Base-by-base conservation (phyloP, 2,888 invertebrate species). In the Phyllotreta cruciferae region DNA sequence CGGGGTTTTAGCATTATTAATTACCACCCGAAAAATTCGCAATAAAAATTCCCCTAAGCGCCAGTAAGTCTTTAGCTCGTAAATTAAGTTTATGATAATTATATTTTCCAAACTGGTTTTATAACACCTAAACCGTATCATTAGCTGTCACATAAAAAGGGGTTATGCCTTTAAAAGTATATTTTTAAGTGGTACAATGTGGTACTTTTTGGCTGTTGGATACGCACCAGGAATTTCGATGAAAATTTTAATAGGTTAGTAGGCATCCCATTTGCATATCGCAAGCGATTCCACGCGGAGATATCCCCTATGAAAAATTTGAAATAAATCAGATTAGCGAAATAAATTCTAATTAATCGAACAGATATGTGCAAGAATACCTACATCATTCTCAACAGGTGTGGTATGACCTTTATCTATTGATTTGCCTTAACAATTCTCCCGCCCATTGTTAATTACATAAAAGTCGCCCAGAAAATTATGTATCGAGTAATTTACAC, bases 61-160 rank as follows among this genome's bases (percentile, higher is more conserved):
- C 14, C 52, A 39, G 50, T 45, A 34, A 34, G 41, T 56, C 45
- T 42, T 45, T 36, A 6, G 8, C 35, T 11, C 41, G 42, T 58
- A 58, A 58, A 58, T 58, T 58, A 52, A 14, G 10, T 58, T 58
- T 58, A 58, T 58, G 58, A 37, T 52, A 52, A 58, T 58, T 58
- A 50, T 42, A 52, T 52, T 58, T 52, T 58, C 9, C 38, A 45
- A 52, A 58, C 58, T 52, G 58, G 58, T 58, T 58, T 52, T 39
- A 42, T 42, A 34, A 35, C 42, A 42, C 52, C 50, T 58, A 58
- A 39, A 52, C 41, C 36, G 42, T 58, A 52, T 52, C 37, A 52
- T 34, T 52, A 42, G 41, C 13, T 58, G 58, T 58, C 52, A 50
- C 13, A 41, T 58, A 56, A 58, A 58, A 42, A 52, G 42, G 58